Evolutionary conservation across 2,888 invertebrate genomes (phyloP).

Genomic region (Melanostoma mellinum): DNA sequence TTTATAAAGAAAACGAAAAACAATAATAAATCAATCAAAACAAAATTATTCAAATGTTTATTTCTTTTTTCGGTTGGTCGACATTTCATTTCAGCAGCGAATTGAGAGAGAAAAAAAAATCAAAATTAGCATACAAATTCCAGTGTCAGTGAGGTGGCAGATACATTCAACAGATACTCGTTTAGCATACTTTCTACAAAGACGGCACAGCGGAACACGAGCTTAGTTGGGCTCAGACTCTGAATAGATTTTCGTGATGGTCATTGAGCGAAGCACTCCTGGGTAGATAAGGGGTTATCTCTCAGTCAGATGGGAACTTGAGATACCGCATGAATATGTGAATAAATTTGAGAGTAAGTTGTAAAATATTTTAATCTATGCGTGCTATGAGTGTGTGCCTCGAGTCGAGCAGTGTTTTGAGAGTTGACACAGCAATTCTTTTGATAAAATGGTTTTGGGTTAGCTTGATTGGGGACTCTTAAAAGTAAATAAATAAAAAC

Average conservation of each 20-base stretch:
- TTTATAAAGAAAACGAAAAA: constrained; percentile 25
- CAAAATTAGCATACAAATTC: constrained; percentile 10
- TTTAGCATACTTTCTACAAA: constrained; percentile 49
- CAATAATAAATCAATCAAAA: constrained; percentile 47
- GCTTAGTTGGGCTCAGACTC: not conserved
- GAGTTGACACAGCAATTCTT: constrained; percentile 22
- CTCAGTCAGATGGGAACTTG: constrained; percentile 45
- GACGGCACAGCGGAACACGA: too few species aligned
- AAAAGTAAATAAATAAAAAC: constrained; percentile 18
- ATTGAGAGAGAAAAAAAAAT: constrained; percentile 4
- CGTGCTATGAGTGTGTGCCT: constrained; percentile 8
- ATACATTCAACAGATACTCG: constrained; percentile 23
- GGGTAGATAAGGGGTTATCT: constrained; percentile 57
- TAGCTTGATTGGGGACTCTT: constrained; percentile 19
- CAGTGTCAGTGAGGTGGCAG: constrained; percentile 12
- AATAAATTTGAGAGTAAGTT: constrained; percentile 11
- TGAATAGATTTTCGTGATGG: not conserved
- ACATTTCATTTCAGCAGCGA: constrained; percentile 2
- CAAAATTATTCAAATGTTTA: constrained; percentile 48
- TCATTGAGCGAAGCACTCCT: constrained; percentile 28
- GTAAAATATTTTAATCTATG: constrained; percentile 27
- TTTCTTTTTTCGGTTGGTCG: constrained; percentile 4
- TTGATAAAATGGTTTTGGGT: constrained; percentile 11
- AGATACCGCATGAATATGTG: constrained; percentile 32
- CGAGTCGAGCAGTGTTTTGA: not conserved